Percentiles rank a stretch among this genome's conserved stretches.
phyloP scores from a whole-genome alignment of 2,888 invertebrate species.

The Lordiphosa andalusiaca region DNA sequence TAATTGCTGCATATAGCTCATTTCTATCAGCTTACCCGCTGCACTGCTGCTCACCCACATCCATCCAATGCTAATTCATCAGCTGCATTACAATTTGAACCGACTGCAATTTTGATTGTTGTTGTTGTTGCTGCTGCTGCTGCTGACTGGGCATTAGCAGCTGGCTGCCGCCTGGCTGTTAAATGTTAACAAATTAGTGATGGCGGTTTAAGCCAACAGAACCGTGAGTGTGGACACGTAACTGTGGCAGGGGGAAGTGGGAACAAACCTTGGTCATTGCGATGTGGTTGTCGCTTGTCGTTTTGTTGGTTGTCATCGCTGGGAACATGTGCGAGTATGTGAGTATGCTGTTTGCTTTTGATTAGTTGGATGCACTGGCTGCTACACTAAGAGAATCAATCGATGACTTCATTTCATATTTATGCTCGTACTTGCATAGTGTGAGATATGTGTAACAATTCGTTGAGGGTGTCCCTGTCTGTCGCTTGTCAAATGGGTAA shows the following conservation, averaged over 20 bases:
- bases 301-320: conserved; percentile 44
- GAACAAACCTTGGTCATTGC: conserved; percentile 43
- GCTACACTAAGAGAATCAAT: conserved; percentile 1
- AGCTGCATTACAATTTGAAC: conserved; percentile 41
- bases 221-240: conserved; percentile 6
- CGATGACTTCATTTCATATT: no score
- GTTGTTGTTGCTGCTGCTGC: conserved; percentile 3
- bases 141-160: conserved; percentile 31
- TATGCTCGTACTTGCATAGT: no score
- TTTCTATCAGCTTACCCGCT: conserved; percentile 9
- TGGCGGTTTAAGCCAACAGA: conserved; percentile 52
- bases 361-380: conserved; percentile 43
- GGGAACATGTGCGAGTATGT: conserved; percentile 5
- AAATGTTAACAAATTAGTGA: conserved; percentile 65
- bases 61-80: conserved; percentile 33
- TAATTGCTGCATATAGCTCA: conserved; percentile 40
- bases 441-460: no score
- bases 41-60: neutral
- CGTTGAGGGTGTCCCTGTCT: no score
- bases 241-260: conserved; percentile 3
- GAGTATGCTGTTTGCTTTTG: conserved; percentile 45
- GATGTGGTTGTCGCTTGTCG: conserved; percentile 58
- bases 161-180: conserved; percentile 47
- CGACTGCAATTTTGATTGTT: conserved; percentile 30
- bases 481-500: no score